Base-by-base conservation (phyloP, 2,113 vertebrate genomes). In the Bucco capensis region DNA sequence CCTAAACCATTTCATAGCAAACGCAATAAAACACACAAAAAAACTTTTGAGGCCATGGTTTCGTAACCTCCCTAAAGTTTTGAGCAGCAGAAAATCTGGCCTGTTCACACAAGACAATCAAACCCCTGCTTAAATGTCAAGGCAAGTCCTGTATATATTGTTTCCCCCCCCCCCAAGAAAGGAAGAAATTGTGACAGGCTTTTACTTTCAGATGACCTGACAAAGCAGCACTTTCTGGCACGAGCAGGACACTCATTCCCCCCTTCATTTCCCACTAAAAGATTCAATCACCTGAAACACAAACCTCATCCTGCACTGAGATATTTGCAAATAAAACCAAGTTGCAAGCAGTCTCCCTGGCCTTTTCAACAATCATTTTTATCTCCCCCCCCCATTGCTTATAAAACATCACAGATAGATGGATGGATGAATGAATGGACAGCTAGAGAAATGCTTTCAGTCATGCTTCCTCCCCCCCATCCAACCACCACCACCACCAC, bases 11-110 rank as follows among this genome's bases (percentile, higher is more conserved):
- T 75, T 51, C 14, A 40, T 15, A 31, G 21, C 21, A 8, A 83
- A 60, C 0, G 0, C 60, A 69, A 51, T 56, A 86, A 95, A 93
- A 78, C 74, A 44, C 85, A 95, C 93, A 75, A 71, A 44, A 54
- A 91, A 70, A 82, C 78, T 95, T 95, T 64, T 80, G 86, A 96
- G 90, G 88, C 64, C 83, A 7, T 5, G 62, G 92, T 72, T 96
- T 81, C 72, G 74, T 82, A 95, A 86, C 93, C 94, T 94, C 86
- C 57, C 93, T 79, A 50, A 96, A 96, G 92, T 96, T 96, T 24
- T 44, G 84, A 49, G 10, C 85, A 23, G 77, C 31, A 15, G 86
- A 76, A 81, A 70, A 91, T 70, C 70, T 66, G 95, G 88, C 92
- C 94, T 95, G 74, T 66, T 85, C 88, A 21, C 44, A 78, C 80